A percentile compares a stretch with the other conserved stretches of the same genome.
Conservation (phyloP, 2,797 vertebrate genomes). For the Morus bassanus region DNA sequence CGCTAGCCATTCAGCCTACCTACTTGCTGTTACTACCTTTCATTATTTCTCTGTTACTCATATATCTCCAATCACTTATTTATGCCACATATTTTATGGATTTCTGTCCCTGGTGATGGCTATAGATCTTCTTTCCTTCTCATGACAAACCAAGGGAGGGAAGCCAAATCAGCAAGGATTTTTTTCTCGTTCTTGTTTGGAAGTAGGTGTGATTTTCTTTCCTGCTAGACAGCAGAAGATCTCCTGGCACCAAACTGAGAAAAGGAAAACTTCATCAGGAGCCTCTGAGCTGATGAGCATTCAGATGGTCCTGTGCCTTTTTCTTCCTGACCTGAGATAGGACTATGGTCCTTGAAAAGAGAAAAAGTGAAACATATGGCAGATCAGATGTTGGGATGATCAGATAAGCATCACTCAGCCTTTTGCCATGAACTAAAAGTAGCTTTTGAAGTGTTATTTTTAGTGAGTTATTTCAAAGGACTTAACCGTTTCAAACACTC, state of each 20-base stretch:
- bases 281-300: neutral
- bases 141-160: neutral
- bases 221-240: neutral
- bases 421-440: constrained; percentile 23
- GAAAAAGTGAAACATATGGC: neutral
- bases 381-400: constrained; percentile 11
- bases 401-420: neutral
- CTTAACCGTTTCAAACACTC: neutral
- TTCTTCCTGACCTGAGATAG: neutral
- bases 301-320: neutral
- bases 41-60: neutral
- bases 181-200: neutral
- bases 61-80: neutral
- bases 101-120: neutral
- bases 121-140: neutral
- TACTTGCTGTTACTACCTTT: neutral
- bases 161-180: neutral
- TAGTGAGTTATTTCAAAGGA: neutral
- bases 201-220: neutral
- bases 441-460: constrained; percentile 38
- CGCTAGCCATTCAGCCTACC: neutral
- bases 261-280: neutral
- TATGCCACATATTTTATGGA: neutral
- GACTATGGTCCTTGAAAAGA: neutral
- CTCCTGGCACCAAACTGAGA: neutral